Percentiles rank a stretch among this genome's conserved stretches.
These are phyloP conservation scores for Drosophila villosipedis DNA, from an alignment of 2,888 invertebrate species.

Conservation along the genomic window DNA sequence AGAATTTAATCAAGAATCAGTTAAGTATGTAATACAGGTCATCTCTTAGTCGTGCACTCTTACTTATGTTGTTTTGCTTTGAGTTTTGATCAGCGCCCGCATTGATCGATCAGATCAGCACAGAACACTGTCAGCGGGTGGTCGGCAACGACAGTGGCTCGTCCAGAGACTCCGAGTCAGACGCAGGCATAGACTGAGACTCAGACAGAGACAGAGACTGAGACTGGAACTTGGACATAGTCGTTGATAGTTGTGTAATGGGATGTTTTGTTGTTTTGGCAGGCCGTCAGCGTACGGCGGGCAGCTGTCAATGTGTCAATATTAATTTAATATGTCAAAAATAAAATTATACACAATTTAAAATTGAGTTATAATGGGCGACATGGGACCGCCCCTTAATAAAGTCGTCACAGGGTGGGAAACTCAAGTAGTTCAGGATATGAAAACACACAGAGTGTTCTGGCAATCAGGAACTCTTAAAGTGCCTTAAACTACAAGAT, in stretches of 20 bases:
- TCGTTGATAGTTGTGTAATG: constrained; percentile 49
- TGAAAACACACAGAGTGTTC: background rate
- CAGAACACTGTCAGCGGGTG: constrained; percentile 59
- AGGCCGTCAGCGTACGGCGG: constrained; percentile 45
- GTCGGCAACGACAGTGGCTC: constrained; percentile 43
- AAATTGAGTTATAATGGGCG: constrained; percentile 69
- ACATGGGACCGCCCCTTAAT: constrained; percentile 31
- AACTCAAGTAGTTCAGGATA: constrained; percentile 47
- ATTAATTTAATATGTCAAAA: constrained; percentile 79
- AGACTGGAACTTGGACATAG: constrained; percentile 31
- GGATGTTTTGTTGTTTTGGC: constrained; percentile 59
- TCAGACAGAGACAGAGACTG: constrained; percentile 11
- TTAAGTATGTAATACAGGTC: constrained; percentile 10
- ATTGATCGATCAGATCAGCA: constrained; percentile 35
- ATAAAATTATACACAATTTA: constrained; percentile 70
- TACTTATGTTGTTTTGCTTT: background rate
- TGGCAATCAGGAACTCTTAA: constrained; percentile 25
- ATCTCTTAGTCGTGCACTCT: background rate
- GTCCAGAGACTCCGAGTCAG: constrained; percentile 3
- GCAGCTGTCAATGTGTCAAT: constrained; percentile 80
- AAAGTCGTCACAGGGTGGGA: constrained; percentile 32
- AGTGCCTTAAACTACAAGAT: constrained; percentile 23
- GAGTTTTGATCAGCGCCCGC: constrained; percentile 53
- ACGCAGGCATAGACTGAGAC: constrained; percentile 8
- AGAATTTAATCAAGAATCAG: background rate